Percentiles rank a stretch among this genome's conserved stretches.
phyloP scores from a whole-genome alignment of 2,113 vertebrate genomes.

The Clarias batrachus region DNA sequence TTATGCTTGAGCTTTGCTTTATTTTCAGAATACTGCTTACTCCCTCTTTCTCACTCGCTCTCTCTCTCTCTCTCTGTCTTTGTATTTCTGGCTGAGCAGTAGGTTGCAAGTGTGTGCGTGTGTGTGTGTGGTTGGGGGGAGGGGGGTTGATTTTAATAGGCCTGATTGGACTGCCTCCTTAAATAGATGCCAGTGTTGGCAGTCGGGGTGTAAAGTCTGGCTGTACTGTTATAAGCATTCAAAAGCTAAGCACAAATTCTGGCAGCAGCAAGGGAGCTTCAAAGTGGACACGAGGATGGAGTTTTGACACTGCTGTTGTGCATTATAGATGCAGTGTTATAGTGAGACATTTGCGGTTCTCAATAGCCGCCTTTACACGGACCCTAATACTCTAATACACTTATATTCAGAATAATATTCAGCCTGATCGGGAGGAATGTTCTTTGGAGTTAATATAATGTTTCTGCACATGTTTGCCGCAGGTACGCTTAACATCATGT shows the following conservation, averaged over 20 bases:
- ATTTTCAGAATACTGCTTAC: neutral
- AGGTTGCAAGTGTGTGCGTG: constrained; percentile 27
- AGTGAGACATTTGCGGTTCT: neutral
- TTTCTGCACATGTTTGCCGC: too few species aligned
- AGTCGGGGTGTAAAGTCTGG: neutral
- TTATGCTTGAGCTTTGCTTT: neutral
- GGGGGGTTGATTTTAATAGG: constrained; percentile 23
- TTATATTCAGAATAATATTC: too few species aligned
- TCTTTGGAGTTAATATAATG: too few species aligned
- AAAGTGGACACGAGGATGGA: neutral
- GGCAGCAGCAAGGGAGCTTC: neutral
- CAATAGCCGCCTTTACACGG: neutral
- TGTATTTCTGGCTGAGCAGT: neutral
- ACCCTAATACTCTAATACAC: too few species aligned
- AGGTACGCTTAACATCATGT: too few species aligned
- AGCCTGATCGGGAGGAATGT: too few species aligned
- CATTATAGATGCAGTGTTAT: neutral
- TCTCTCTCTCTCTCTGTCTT: neutral
- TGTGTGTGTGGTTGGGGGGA: neutral
- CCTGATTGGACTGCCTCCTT: constrained; percentile 23
- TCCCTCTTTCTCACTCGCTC: neutral
- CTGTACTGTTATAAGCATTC: neutral
- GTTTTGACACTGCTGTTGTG: neutral
- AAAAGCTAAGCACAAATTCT: neutral
- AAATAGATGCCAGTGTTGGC: constrained; percentile 38